A percentile compares a stretch with the other conserved stretches of the same genome.
phyloP scores from a whole-genome alignment of 2,888 invertebrate species.

The Subacronicta megacephala region DNA sequence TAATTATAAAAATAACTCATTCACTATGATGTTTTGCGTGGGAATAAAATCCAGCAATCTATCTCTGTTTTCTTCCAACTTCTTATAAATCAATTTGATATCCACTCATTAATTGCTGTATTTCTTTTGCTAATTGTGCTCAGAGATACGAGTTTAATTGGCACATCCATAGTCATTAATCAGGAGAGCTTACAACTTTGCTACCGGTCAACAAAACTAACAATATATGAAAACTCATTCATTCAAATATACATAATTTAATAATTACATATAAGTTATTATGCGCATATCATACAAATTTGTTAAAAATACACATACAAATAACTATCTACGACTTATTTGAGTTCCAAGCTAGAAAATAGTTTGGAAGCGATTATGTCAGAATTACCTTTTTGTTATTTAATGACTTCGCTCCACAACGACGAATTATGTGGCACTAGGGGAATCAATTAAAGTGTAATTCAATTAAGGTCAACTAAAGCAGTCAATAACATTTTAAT shows the following conservation, averaged over 20 bases:
- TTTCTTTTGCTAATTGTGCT: conserved; percentile 43
- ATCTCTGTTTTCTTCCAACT: conserved; percentile 8
- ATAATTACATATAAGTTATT: too few species aligned
- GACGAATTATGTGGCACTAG: conserved; percentile 16
- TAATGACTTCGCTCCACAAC: too few species aligned
- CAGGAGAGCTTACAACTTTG: conserved; percentile 18
- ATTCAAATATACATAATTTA: too few species aligned
- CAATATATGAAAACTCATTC: too few species aligned
- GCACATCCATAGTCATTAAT: conserved; percentile 38
- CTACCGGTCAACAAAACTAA: conserved; percentile 29
- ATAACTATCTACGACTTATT: too few species aligned
- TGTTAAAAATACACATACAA: too few species aligned
- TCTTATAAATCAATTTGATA: conserved; percentile 21
- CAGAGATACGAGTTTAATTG: conserved; percentile 41
- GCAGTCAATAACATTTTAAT: conserved; percentile 13
- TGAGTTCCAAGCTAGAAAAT: too few species aligned
- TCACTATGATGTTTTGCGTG: conserved; percentile 15
- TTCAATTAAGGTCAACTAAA: conserved; percentile 35
- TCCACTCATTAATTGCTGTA: conserved; percentile 27
- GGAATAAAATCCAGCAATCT: conserved; percentile 27
- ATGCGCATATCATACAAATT: too few species aligned
- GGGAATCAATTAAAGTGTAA: conserved; percentile 45
- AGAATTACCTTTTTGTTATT: too few species aligned
- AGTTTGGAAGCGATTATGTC: too few species aligned
- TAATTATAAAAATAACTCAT: neutral